A percentile compares a stretch with the other conserved stretches of the same genome.
phyloP scores from a whole-genome alignment of 2,888 invertebrate species.

The Esperia sulphurella region DNA sequence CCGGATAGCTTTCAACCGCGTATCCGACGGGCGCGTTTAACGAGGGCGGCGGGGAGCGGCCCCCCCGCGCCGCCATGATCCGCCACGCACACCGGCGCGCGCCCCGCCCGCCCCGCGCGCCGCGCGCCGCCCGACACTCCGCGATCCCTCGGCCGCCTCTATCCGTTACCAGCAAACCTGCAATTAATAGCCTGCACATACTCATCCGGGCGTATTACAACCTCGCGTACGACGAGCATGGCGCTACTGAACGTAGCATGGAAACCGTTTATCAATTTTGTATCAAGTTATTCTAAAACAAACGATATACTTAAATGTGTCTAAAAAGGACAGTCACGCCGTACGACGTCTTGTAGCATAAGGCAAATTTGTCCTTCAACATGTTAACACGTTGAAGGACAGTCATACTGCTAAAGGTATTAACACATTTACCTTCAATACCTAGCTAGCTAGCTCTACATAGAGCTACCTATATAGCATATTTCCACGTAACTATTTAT shows the following conservation, averaged over 20 bases:
- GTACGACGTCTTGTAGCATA: too few relatives aligned
- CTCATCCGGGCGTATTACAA: slow-evolving; percentile 69
- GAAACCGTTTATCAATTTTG: slow-evolving; percentile 16
- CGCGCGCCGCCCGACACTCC: slow-evolving; percentile 19
- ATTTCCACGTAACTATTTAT: too few relatives aligned
- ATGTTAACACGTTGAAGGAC: too few relatives aligned
- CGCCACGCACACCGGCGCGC: slow-evolving; percentile 68
- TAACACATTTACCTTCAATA: too few relatives aligned
- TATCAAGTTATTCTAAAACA: background rate
- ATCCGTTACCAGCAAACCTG: slow-evolving; percentile 73
- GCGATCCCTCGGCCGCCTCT: slow-evolving; percentile 35
- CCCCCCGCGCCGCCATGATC: slow-evolving; percentile 76
- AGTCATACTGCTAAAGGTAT: too few relatives aligned
- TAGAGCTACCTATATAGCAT: too few relatives aligned
- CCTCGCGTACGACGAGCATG: slow-evolving; percentile 46
- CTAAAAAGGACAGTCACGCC: too few relatives aligned
- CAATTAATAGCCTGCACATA: slow-evolving; percentile 74
- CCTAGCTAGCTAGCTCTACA: too few relatives aligned
- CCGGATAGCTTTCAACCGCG: slow-evolving; percentile 72
- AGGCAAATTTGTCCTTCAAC: too few relatives aligned
- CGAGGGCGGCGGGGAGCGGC: slow-evolving; percentile 66
- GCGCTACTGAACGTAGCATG: slow-evolving; percentile 10
- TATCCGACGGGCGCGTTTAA: slow-evolving; percentile 74
- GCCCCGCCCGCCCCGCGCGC: slow-evolving; percentile 20
- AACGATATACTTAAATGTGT: background rate